Evolutionary conservation across 1,140 invertebrate species (phyloP).

Genomic region (Drosophila persimilis): DNA sequence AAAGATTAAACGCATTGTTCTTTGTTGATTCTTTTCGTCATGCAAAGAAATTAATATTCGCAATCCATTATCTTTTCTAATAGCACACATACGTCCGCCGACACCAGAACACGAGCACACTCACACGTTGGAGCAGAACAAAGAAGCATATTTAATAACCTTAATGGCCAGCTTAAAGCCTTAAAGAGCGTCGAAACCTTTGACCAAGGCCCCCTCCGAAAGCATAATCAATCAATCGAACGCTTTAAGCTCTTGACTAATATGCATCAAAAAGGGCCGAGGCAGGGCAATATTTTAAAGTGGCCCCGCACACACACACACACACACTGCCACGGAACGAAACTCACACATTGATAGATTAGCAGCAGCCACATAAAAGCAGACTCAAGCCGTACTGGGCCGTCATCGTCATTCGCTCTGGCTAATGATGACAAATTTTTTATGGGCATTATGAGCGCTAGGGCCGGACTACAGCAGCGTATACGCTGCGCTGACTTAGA

Average conservation of each 20-base stretch:
- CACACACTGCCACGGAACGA: not conserved
- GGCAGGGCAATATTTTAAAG: constrained; percentile 67
- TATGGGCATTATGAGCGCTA: constrained; percentile 75
- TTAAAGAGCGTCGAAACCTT: constrained; percentile 58
- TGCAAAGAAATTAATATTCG: constrained; percentile 81
- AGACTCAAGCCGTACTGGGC: constrained; percentile 23
- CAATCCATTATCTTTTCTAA: constrained; percentile 76
- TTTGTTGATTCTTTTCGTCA: constrained; percentile 74
- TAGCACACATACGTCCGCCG: constrained; percentile 44
- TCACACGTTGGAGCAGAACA: not conserved
- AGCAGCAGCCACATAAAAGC: constrained; percentile 41
- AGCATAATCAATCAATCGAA: constrained; percentile 78
- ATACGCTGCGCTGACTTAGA: constrained; percentile 55
- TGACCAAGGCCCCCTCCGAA: constrained; percentile 31
- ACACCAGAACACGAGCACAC: constrained; percentile 14
- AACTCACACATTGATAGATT: constrained; percentile 69
- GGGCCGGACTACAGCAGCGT: not conserved
- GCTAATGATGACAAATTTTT: constrained; percentile 81
- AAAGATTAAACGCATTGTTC: constrained; percentile 80
- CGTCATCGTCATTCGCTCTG: constrained; percentile 51
- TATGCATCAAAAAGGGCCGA: constrained; percentile 51
- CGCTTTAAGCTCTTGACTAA: constrained; percentile 76
- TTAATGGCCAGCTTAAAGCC: constrained; percentile 74
- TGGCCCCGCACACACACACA: constrained; percentile 23
- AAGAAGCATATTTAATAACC: constrained; percentile 66